A percentile compares a stretch with the other conserved stretches of the same genome.
Evolutionary conservation across 2,888 invertebrate species (phyloP).

Genomic region (Scaptomyza polygonia): DNA sequence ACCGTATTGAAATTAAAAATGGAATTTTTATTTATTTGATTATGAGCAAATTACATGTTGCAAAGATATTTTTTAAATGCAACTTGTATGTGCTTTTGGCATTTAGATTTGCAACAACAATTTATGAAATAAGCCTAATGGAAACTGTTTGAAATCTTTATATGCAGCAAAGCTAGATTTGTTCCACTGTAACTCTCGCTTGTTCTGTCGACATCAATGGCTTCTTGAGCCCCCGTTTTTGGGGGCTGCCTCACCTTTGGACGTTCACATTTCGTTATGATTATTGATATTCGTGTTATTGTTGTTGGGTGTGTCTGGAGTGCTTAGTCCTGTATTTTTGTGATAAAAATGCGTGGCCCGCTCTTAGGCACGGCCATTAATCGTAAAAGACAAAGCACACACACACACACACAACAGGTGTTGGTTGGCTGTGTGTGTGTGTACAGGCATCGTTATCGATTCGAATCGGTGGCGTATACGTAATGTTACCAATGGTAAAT

Average conservation of each 20-base stretch:
- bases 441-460: constrained; percentile 37
- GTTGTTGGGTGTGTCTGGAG: constrained; percentile 46
- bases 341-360: constrained; percentile 52
- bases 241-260: constrained; percentile 39
- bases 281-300: constrained; percentile 66
- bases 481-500: constrained; percentile 71
- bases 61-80: too few species aligned
- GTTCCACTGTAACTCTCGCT: constrained; percentile 13
- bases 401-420: constrained; percentile 67
- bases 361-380: constrained; percentile 50
- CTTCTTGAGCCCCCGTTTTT: constrained; percentile 36
- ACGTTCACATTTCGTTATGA: constrained; percentile 67
- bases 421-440: constrained; percentile 21
- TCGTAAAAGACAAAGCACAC: constrained; percentile 15
- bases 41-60: too few species aligned
- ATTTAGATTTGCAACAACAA: too few species aligned
- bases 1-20: too few species aligned
- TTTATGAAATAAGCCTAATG: too few species aligned
- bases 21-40: too few species aligned
- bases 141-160: too few species aligned
- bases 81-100: too few species aligned
- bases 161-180: too few species aligned
- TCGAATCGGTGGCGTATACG: constrained; percentile 43
- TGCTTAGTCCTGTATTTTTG: constrained; percentile 50
- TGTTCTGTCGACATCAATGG: constrained; percentile 27